phyloP scores from a whole-genome alignment of 2,888 invertebrate species.

The Sphaerophoria rueppellii region DNA sequence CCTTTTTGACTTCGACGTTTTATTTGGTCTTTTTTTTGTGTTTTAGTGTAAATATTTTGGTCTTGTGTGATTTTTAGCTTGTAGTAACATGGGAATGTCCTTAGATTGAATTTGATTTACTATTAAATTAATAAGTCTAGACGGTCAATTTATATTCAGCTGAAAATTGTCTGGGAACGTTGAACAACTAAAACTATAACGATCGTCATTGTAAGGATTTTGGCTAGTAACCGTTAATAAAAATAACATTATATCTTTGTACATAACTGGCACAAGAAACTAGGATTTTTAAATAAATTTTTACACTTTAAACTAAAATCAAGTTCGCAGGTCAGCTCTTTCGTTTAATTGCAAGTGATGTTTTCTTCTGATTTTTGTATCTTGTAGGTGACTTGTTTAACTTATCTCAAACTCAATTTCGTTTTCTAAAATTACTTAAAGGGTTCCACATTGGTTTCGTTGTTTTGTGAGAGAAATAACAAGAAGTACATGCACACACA shows the following conservation, averaged over 20 bases:
- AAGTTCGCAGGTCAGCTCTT: slow-evolving; percentile 10
- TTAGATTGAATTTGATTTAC: not conserved
- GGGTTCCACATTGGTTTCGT: not conserved
- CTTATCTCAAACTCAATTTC: not conserved
- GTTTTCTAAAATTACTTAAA: not conserved
- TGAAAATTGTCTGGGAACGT: not conserved
- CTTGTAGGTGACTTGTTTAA: not conserved
- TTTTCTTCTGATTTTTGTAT: not conserved
- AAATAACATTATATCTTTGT: no score
- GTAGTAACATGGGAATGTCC: not conserved
- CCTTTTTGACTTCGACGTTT: slow-evolving; percentile 7
- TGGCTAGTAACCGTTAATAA: no score
- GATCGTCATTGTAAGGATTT: no score
- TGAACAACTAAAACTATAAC: no score
- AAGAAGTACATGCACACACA: slow-evolving; percentile 72
- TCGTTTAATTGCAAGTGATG: not conserved
- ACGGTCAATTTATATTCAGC: not conserved
- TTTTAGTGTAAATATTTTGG: slow-evolving; percentile 39
- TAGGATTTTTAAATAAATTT: no score
- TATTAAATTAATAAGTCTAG: not conserved
- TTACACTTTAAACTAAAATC: no score
- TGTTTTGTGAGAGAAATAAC: slow-evolving; percentile 23
- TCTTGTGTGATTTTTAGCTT: slow-evolving; percentile 2
- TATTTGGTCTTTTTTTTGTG: slow-evolving; percentile 29
- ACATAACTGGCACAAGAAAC: no score